Conservation (phyloP, 2,113 vertebrate genomes). For the Calonectris borealis region DNA sequence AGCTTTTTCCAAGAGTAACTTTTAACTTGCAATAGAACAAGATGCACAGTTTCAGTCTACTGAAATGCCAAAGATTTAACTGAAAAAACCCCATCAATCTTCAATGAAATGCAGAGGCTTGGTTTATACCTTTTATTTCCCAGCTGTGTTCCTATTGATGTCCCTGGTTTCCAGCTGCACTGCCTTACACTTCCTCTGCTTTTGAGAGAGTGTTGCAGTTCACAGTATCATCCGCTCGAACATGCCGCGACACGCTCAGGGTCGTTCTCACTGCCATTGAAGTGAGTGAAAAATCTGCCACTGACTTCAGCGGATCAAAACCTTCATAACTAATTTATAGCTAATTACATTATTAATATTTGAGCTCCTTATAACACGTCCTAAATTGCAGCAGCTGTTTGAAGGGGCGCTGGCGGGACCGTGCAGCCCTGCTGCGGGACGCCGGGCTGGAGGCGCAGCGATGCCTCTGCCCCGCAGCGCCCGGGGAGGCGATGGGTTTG, state of each 20-base stretch:
- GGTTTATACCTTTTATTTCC: background rate
- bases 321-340: slow-evolving; percentile 60
- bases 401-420: background rate
- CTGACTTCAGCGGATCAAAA: background rate
- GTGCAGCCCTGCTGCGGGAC: background rate
- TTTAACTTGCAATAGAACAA: background rate
- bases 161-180: background rate
- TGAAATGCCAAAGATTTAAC: slow-evolving; percentile 1
- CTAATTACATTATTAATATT: slow-evolving; percentile 46
- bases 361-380: background rate
- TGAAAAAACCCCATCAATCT: background rate
- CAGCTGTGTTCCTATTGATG: background rate
- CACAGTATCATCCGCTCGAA: slow-evolving; percentile 18
- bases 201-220: background rate
- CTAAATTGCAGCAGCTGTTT: slow-evolving; percentile 4
- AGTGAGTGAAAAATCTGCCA: background rate
- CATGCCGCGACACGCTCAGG: background rate
- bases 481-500: background rate
- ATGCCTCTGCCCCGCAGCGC: rapidly evolving
- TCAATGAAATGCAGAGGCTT: background rate
- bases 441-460: rapidly evolving
- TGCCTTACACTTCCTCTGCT: slow-evolving; percentile 6
- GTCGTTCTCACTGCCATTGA: background rate
- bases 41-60: background rate
- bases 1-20: background rate